These are phyloP conservation scores for Apogon hyalosoma DNA, from an alignment of 2,797 vertebrate genomes.

Conservation along the genomic window DNA sequence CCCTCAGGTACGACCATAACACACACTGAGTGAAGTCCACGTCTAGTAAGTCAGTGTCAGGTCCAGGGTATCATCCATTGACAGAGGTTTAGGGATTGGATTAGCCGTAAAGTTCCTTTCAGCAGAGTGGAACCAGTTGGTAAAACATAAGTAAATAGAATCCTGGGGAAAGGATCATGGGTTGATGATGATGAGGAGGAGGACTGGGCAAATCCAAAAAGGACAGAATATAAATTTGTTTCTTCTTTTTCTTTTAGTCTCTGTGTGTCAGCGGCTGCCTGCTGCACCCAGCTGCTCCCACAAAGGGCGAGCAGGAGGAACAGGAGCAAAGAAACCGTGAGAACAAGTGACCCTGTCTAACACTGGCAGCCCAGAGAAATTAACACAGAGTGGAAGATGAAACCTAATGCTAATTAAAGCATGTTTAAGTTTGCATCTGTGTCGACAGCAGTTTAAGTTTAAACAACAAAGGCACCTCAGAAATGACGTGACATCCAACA, in stretches of 20 bases:
- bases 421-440: slow-evolving; percentile 15
- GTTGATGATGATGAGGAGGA: slow-evolving; percentile 17
- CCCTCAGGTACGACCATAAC: slow-evolving; percentile 26
- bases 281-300: slow-evolving; percentile 20
- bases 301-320: slow-evolving; percentile 10
- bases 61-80: slow-evolving; percentile 26
- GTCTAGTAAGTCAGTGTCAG: slow-evolving; percentile 31
- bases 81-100: slow-evolving; percentile 40
- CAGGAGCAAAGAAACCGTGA: slow-evolving; percentile 8
- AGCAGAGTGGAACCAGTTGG: slow-evolving; percentile 31
- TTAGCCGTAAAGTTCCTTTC: slow-evolving; percentile 41
- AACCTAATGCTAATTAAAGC: slow-evolving; percentile 15
- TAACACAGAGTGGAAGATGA: slow-evolving; percentile 13
- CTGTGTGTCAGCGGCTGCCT: slow-evolving; percentile 18
- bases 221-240: slow-evolving; percentile 23
- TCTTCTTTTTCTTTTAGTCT: slow-evolving; percentile 12
- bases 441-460: slow-evolving; percentile 24
- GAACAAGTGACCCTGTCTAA: slow-evolving; percentile 13
- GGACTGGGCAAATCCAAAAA: slow-evolving; percentile 9
- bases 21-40: slow-evolving; percentile 32
- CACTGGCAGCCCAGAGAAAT: slow-evolving; percentile 5
- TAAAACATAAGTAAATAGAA: slow-evolving; percentile 46
- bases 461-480: slow-evolving; percentile 3
- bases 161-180: slow-evolving; percentile 21
- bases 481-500: no score